A percentile compares a stretch with the other conserved stretches of the same genome.
phyloP scores from a whole-genome alignment of 2,888 invertebrate genomes.

The Alcis repandata region DNA sequence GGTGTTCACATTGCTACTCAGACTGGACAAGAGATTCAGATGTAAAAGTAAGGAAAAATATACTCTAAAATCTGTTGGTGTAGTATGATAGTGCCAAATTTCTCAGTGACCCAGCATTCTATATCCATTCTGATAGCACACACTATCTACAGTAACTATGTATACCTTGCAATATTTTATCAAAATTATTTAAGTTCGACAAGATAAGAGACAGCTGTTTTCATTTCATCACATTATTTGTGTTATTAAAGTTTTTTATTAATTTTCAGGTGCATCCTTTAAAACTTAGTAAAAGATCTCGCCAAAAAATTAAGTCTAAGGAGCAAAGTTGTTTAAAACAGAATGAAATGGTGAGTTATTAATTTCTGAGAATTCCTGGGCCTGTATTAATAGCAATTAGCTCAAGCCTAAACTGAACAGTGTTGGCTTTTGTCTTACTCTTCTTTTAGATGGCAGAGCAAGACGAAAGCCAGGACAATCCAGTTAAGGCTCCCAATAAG shows the following conservation, averaged over 20 bases:
- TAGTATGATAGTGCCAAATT: too few species aligned
- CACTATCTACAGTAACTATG: not conserved
- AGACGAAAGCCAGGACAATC: too few species aligned
- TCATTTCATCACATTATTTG: too few species aligned
- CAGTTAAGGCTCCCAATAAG: too few species aligned
- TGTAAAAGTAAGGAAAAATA: slow-evolving; percentile 58
- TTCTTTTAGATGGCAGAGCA: too few species aligned
- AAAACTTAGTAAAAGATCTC: slow-evolving; percentile 66
- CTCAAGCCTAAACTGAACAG: too few species aligned
- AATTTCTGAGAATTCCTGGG: not conserved
- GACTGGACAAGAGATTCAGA: slow-evolving; percentile 67
- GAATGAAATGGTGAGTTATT: slow-evolving; percentile 68
- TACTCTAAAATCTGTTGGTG: not conserved
- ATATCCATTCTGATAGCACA: too few species aligned
- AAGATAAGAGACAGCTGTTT: too few species aligned
- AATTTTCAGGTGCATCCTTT: slow-evolving; percentile 64
- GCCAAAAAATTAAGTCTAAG: slow-evolving; percentile 55
- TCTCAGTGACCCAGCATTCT: too few species aligned
- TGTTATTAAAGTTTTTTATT: not conserved
- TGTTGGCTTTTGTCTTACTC: too few species aligned
- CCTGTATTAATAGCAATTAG: too few species aligned
- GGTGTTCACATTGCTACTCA: slow-evolving; percentile 72
- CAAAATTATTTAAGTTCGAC: not conserved
- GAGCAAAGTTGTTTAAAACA: slow-evolving; percentile 56
- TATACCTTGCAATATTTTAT: not conserved